phyloP scores from a whole-genome alignment of 2,797 vertebrate species.

The Eidolon dupreanum region DNA sequence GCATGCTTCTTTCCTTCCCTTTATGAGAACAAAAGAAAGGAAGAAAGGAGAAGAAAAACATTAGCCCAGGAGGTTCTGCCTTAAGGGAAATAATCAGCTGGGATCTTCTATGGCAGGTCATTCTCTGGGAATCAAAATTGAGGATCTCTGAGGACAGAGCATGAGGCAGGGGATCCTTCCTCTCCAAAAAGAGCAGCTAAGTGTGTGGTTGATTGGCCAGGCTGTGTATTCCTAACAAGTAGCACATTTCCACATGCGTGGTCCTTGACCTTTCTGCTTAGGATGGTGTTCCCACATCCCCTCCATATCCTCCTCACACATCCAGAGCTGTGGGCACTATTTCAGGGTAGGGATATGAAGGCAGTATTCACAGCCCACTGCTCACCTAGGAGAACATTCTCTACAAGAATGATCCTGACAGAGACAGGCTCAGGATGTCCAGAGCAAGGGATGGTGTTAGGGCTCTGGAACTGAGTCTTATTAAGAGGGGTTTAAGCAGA shows the following conservation, averaged over 20 bases:
- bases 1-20: neutral
- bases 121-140: neutral
- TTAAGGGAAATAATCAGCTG: neutral
- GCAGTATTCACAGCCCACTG: no score
- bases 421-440: no score
- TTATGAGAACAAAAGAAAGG: neutral
- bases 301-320: neutral
- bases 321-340: neutral
- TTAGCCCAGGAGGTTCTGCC: neutral
- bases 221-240: neutral
- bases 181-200: neutral
- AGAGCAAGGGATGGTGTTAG: no score
- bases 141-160: neutral
- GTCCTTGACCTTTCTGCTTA: neutral
- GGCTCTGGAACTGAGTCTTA: no score
- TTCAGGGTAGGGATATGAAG: neutral
- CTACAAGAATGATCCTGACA: no score
- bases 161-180: accelerated
- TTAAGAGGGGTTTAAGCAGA: no score
- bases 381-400: no score
- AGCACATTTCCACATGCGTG: neutral
- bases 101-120: neutral
- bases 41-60: neutral
- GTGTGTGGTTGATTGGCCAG: neutral
- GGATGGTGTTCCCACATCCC: accelerated